Percentiles rank a stretch among this genome's conserved stretches.
These are phyloP conservation scores for Acanthacorydalis orientalis DNA, from an alignment of 2,888 invertebrate genomes.

Conservation along the genomic window DNA sequence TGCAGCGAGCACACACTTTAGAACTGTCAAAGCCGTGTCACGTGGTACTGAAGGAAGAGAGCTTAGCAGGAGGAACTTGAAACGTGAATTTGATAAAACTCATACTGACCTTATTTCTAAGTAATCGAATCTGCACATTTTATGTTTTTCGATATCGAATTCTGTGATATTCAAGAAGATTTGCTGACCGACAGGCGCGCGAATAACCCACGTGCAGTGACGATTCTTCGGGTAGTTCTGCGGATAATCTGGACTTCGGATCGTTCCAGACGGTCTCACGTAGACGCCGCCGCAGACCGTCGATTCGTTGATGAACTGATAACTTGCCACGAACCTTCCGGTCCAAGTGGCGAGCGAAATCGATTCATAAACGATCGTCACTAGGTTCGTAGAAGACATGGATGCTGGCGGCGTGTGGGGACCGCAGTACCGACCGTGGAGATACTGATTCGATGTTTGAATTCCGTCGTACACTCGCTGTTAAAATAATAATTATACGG, in stretches of 20 bases:
- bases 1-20: no score
- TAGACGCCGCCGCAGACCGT: constrained; percentile 59
- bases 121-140: constrained; percentile 44
- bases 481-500: no score
- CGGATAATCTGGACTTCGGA: constrained; percentile 70
- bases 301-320: constrained; percentile 41
- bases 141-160: constrained; percentile 44
- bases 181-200: constrained; percentile 50
- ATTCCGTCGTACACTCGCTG: constrained; percentile 15
- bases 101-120: constrained; percentile 50
- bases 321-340: constrained; percentile 61
- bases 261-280: constrained; percentile 43
- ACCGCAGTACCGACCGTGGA: constrained; percentile 46
- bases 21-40: no score
- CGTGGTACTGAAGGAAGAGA: no score
- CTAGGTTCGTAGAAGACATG: constrained; percentile 44
- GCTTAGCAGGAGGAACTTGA: no score
- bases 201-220: constrained; percentile 70
- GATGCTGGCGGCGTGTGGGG: constrained; percentile 42
- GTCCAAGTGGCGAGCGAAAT: constrained; percentile 32
- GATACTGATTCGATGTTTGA: background rate
- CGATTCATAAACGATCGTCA: constrained; percentile 52
- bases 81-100: no score
- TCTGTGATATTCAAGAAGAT: constrained; percentile 48
- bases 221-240: constrained; percentile 45